Evolutionary conservation across 1,140 invertebrate genomes (phyloP).

Genomic region (Lucilia sericata): DNA sequence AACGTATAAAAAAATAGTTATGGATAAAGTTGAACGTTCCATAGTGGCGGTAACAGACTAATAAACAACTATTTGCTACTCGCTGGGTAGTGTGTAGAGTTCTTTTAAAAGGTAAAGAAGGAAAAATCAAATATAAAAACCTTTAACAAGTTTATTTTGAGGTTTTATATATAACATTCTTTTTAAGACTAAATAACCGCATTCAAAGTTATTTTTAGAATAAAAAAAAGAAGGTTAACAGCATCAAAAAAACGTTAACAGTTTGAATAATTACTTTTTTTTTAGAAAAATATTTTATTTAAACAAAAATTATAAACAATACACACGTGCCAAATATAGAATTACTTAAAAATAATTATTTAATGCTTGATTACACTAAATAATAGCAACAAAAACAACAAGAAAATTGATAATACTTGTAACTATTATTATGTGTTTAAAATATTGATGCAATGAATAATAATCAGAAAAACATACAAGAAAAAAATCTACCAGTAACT

Average conservation of each 20-base stretch:
- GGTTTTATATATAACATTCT: not conserved
- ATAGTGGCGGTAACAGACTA: not conserved
- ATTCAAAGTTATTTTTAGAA: not conserved
- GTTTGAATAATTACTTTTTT: too few species aligned
- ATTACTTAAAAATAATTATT: constrained; percentile 26
- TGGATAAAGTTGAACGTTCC: not conserved
- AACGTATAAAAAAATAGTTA: not conserved
- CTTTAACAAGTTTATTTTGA: not conserved
- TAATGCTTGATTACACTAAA: constrained; percentile 35
- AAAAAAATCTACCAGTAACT: not conserved
- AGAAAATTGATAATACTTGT: not conserved
- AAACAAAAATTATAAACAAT: not conserved
- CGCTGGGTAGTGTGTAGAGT: not conserved
- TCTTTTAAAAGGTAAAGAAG: not conserved
- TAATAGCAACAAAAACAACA: not conserved
- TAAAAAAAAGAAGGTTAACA: not conserved
- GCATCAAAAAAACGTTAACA: too few species aligned
- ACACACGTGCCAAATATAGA: constrained; percentile 31
- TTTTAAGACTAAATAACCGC: not conserved
- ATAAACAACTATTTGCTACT: not conserved
- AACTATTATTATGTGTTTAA: constrained; percentile 26
- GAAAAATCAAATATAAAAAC: not conserved
- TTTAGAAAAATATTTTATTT: not conserved
- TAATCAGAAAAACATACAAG: not conserved
- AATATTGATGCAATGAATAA: not conserved